Conservation (phyloP, 2,888 invertebrate genomes). For the Podabrus alpinus region DNA sequence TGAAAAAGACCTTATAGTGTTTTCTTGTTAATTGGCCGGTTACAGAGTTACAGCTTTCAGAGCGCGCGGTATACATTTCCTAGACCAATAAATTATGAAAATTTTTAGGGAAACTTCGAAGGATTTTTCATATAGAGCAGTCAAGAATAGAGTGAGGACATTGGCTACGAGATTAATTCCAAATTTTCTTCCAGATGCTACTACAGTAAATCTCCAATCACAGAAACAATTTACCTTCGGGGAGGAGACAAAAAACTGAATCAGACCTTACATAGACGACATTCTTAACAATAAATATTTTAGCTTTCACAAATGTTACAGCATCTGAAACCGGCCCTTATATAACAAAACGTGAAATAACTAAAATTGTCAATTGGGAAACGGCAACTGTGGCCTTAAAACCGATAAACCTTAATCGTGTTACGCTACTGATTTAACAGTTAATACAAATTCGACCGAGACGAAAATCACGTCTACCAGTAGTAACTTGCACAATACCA, state of each 20-base stretch:
- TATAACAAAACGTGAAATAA: neutral
- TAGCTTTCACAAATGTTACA: neutral
- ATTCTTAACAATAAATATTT: neutral
- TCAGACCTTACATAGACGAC: neutral
- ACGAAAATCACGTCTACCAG: neutral
- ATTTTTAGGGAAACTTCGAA: too few relatives aligned
- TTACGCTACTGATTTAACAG: conserved; percentile 1
- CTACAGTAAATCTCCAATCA: neutral
- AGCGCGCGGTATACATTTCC: too few relatives aligned
- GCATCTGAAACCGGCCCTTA: neutral
- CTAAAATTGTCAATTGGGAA: neutral
- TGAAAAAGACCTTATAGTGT: too few relatives aligned
- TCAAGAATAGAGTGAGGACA: too few relatives aligned
- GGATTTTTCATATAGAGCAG: too few relatives aligned
- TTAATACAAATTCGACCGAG: neutral
- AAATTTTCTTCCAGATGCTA: neutral
- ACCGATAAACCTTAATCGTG: neutral
- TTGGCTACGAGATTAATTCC: too few relatives aligned
- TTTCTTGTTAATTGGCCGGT: too few relatives aligned
- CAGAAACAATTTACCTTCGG: neutral
- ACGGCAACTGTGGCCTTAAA: neutral
- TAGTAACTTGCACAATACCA: neutral
- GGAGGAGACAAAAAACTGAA: neutral
- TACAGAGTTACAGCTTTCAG: too few relatives aligned
- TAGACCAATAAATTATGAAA: too few relatives aligned